A percentile compares a stretch with the other conserved stretches of the same genome.
Conservation (phyloP, 2,888 invertebrate species). For the Geophilus truncorum region DNA sequence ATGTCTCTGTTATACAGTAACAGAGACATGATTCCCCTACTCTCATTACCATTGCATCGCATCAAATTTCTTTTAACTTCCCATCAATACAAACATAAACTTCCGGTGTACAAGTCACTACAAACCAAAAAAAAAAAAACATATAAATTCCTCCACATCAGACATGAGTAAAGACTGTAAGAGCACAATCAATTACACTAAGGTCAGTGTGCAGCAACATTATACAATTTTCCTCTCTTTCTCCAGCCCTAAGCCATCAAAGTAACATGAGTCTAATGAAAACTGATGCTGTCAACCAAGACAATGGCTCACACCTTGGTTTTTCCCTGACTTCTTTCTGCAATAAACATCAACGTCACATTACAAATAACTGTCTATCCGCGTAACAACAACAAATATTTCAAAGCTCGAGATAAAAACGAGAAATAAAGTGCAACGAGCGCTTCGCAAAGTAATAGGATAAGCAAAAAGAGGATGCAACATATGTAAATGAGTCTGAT, state of each 20-base stretch:
- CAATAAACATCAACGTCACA: slow-evolving; percentile 1
- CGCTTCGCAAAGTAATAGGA: not conserved
- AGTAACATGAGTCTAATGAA: not conserved
- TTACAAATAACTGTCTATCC: not conserved
- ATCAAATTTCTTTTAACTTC: no score
- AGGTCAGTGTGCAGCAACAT: not conserved
- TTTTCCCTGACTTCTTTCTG: not conserved
- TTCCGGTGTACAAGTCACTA: no score
- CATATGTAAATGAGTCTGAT: not conserved
- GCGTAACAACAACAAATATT: not conserved
- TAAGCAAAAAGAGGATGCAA: not conserved
- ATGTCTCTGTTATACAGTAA: no score
- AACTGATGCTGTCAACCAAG: not conserved
- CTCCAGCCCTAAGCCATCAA: not conserved
- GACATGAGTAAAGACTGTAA: no score
- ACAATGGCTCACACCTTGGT: not conserved
- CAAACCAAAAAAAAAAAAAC: not conserved
- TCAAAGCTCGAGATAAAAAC: not conserved
- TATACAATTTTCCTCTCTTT: not conserved
- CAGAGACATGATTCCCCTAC: no score
- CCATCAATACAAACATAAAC: no score
- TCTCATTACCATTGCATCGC: no score
- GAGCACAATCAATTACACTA: not conserved
- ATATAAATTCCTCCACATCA: no score
- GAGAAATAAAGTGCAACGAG: not conserved